Evolutionary conservation across 2,797 vertebrate species (phyloP), one percentile per base, ranked within the genome.

Genomic region (Pseudomugil gertrudae): DNA sequence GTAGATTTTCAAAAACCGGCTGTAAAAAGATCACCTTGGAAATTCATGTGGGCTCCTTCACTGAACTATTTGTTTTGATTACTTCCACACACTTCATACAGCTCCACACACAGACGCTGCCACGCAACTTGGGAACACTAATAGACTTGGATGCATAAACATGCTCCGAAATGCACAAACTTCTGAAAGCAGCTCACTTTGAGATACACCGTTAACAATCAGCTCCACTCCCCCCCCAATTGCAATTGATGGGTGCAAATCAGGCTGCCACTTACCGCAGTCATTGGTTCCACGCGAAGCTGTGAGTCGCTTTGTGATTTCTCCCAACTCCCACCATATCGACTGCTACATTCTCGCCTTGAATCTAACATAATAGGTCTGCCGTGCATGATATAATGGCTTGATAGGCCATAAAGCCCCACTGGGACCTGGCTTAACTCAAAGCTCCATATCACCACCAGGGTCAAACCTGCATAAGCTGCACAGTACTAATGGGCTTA

Each of bases 1-100:
- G 71, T 51, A 70, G 53, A 80, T 86, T 77, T 68, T 74, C 75
- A 59, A 62, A 87, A 78, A 72, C 68, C 26, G 74, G 35, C 74
- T 80, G 74, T 80, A 79, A 86, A 88, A 81, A 80, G 85, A 76
- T 72, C 68, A 73, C 70, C 57, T 40, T 72, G 48, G 74, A 71
- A 76, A 88, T 88, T 85, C 70, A 84, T 67, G 43, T 52, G 47
- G 57, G 66, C 67, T 63, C 57, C 71, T 87, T 81, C 76, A 54
- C 72, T 73, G 67, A 87, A 87, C 55, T 72, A 69, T 71, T 74
- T 58, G 69, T 79, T 43, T 57, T 69, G 72, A 89, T 82, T 76
- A 59, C 72, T 51, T 57, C 64, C 4, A 14, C 50, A 48, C 54
- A 72, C 70, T 52, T 63, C 65, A 73, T 38, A 50, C 24, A 9